Evolutionary conservation across 2,797 vertebrate genomes (phyloP).

Genomic region (Picus viridis): DNA sequence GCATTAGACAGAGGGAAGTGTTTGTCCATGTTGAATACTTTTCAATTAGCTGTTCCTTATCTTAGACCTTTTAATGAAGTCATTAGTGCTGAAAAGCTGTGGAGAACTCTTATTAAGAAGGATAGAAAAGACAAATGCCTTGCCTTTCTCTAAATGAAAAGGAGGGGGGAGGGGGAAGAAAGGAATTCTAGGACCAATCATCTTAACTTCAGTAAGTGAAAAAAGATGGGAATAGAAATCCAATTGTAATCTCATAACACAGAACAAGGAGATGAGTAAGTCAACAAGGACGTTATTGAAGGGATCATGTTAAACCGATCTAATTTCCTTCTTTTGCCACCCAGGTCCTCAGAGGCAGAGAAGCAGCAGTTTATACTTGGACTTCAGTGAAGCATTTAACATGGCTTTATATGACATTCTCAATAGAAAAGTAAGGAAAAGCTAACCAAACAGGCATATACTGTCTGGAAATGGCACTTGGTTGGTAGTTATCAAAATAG

Average conservation of each 20-base stretch:
- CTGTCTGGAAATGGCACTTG: neutral
- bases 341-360: neutral
- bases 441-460: neutral
- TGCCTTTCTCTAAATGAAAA: neutral
- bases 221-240: neutral
- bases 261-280: slow-evolving; percentile 9
- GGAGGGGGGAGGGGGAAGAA: neutral
- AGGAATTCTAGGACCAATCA: neutral
- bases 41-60: neutral
- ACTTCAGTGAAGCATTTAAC: neutral
- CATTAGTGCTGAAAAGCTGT: neutral
- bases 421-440: neutral
- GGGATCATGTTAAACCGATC: neutral
- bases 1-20: neutral
- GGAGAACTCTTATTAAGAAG: neutral
- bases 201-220: slow-evolving; percentile 7
- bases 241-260: neutral
- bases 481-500: neutral
- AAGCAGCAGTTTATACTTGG: neutral
- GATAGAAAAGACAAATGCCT: neutral
- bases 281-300: slow-evolving; percentile 13
- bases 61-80: neutral
- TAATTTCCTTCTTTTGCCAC: slow-evolving; percentile 25
- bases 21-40: neutral
- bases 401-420: neutral